A percentile compares a stretch with the other conserved stretches of the same genome.
These are phyloP conservation scores for Leucoptera coffeella DNA, from an alignment of 2,888 invertebrate species.

Conservation along the genomic window DNA sequence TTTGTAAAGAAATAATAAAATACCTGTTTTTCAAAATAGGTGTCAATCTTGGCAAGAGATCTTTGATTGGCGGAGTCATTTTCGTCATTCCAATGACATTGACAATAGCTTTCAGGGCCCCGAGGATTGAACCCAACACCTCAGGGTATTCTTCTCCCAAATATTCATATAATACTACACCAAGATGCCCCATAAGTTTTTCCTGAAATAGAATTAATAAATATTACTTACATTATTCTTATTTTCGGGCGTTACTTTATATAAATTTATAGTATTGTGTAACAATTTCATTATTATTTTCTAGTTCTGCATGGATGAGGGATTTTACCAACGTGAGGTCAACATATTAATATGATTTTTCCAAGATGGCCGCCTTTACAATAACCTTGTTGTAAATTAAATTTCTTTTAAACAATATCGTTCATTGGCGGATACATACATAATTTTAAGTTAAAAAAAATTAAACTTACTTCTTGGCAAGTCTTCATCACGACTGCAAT, in stretches of 20 bases:
- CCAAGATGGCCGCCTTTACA: too few species aligned
- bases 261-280: too few species aligned
- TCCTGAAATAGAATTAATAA: slow-evolving; percentile 64
- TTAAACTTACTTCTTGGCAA: slow-evolving; percentile 79
- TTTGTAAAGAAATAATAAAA: not conserved
- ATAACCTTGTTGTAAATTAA: too few species aligned
- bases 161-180: slow-evolving; percentile 98
- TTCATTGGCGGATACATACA: too few species aligned
- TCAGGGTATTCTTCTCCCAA: slow-evolving; percentile 99
- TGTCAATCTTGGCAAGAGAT: slow-evolving; percentile 90
- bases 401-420: too few species aligned
- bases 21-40: slow-evolving; percentile 97
- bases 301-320: too few species aligned
- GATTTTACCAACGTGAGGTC: too few species aligned
- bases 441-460: too few species aligned
- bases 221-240: too few species aligned
- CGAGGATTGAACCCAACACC: slow-evolving; percentile 95
- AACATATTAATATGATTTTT: too few species aligned
- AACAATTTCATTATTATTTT: too few species aligned
- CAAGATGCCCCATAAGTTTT: slow-evolving; percentile 99
- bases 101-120: slow-evolving; percentile 97
- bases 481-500: slow-evolving; percentile 99
- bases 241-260: too few species aligned
- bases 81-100: slow-evolving; percentile 99
- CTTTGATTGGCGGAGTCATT: slow-evolving; percentile 99